Base-by-base conservation (phyloP, 2,888 invertebrate genomes). In the Drosophila recens region DNA sequence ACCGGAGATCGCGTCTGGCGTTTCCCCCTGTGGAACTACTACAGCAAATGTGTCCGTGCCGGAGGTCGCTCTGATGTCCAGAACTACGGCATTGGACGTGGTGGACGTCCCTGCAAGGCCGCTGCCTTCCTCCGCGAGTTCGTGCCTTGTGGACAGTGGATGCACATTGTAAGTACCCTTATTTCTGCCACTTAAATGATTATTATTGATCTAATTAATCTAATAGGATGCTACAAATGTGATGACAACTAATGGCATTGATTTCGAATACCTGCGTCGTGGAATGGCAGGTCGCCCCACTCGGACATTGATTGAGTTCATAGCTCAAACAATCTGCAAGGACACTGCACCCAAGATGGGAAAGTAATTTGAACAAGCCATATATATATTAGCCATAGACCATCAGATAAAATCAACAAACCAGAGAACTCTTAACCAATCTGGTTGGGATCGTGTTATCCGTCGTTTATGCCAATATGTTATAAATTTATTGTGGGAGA, bases 1-100 rank as follows among this genome's bases (percentile, higher is more conserved):
- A 95, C 96, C 0, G 97, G 97, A 0, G 97, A 97, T 90, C 93
- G 97, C 27, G 94, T 97, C 1, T 97, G 97, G 97, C 93, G 97
- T 54, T 95, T 97, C 94, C 97, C 97, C 0, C 91, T 97, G n/a
- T 97, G 96, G 95, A 93, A 95, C 49, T 95, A 95, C 90, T 97
- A 95, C 91, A 94, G 94, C 46, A 94, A 94, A 45, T 93, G 95
- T 94, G 68, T 95, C 0, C 86, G 84, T 0, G 34, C 72, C 1
- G 88, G 94, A 93, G 53, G 93, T 93, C 69, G 94, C 94, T 80
- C 82, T 13, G 92, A 92, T 83, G 87, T 92, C 3, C 89, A 91
- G 57, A 95, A 95, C 75, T 94, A 94, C 34, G 95, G 94, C 8
- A 82, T 82, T 3, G 91, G 93, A 13, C 82, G 85, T 23, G 94